Base-by-base conservation (phyloP, 2,113 vertebrate species). In the Paradoxurus hermaphroditus region DNA sequence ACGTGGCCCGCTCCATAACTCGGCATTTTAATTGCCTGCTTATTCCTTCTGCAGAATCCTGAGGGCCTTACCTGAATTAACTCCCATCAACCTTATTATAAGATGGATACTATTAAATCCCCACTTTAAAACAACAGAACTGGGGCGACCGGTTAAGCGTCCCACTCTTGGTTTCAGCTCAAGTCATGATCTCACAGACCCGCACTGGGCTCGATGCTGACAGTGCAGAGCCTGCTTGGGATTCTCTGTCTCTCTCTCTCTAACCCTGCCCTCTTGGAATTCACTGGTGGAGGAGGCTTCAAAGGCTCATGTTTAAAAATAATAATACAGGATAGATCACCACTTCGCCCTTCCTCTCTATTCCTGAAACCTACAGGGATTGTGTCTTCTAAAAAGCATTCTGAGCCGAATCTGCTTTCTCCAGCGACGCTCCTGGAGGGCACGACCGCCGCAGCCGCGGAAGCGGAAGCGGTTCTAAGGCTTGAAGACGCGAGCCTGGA, bases 391-490 rank as follows among this genome's bases (percentile, higher is more conserved):
- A 56, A 68, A 84, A 65, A 78, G 39, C 39, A 18, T 63, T 63
- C 49, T n/a, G 14, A 8, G 65, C 59, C 7, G 29, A 51, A 46
- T 53, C n/a, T 10, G 1, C 68, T 41, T 41, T 18, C 62, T 72
- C 53, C 44, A 29, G 29, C 1, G 53, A 18, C 44, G 72, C 8
- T 46, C 41, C 73, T 23, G 72, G 75, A 41, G 73, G 81, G 3
- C 16, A 9, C 4, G 8, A 81, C 25, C 15, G 25, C 2, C 27
- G 36, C 4, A 1, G 4, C 63, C 7, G 13, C 51, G 4, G 41
- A 14, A n/a, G n/a, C 16, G 5, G 62, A 29, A 8, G 34, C 0
- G 65, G 49, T 16, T 27, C 78, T 4, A 3, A 10, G 7, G 36
- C 39, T 1, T 4, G 1, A 23, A 3, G 36, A 29, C 3, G 12